Conservation (phyloP, 1,140 invertebrate species). For the Piezodorus guildinii region DNA sequence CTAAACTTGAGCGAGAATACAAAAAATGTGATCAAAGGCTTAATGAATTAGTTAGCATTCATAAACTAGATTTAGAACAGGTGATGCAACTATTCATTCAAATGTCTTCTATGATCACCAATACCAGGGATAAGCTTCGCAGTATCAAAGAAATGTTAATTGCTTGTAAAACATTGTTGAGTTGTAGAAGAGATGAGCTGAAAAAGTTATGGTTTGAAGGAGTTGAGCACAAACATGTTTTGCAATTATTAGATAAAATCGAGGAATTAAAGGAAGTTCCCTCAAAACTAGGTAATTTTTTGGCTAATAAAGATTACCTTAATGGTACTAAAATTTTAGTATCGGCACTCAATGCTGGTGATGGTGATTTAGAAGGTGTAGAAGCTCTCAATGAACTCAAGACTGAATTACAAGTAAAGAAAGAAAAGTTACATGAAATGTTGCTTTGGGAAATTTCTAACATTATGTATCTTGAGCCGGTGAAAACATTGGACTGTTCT, state of each 20-base stretch:
- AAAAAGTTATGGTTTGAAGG: constrained; percentile 86
- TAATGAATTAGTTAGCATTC: constrained; percentile 74
- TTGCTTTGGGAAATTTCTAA: neutral
- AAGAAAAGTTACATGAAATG: constrained; percentile 36
- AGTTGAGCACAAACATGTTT: constrained; percentile 80
- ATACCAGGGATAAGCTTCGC: constrained; percentile 68
- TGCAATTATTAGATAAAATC: constrained; percentile 78
- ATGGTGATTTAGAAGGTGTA: constrained; percentile 59
- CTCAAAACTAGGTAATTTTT: constrained; percentile 53
- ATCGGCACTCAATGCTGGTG: constrained; percentile 50
- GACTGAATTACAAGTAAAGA: constrained; percentile 54
- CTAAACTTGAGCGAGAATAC: constrained; percentile 85
- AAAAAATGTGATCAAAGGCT: constrained; percentile 78
- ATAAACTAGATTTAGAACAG: constrained; percentile 78
- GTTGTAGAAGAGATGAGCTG: constrained; percentile 85
- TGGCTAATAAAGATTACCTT: constrained; percentile 68
- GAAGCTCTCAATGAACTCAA: constrained; percentile 70
- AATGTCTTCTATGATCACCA: constrained; percentile 63
- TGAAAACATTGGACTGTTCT: neutral
- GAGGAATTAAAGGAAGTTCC: constrained; percentile 70
- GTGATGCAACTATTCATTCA: constrained; percentile 76
- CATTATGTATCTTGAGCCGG: neutral
- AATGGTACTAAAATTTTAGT: constrained; percentile 75
- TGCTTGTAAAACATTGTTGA: constrained; percentile 79
- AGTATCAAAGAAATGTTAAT: constrained; percentile 79